These are phyloP conservation scores for Acholoe squamosa DNA, from an alignment of 2,888 invertebrate genomes.

Conservation along the genomic window DNA sequence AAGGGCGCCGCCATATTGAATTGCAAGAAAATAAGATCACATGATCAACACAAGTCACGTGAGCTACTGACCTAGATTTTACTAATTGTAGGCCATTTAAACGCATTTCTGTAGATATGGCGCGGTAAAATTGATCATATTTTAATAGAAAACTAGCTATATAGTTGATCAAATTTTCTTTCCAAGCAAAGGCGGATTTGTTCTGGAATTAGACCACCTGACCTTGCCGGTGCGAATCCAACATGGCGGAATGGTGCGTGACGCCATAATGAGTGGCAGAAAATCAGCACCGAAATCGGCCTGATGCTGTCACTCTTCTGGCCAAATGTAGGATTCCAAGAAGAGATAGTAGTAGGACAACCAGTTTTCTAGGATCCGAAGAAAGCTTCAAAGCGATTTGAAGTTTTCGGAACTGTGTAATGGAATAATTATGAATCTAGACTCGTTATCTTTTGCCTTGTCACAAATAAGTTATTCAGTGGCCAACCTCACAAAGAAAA, in stretches of 20 bases:
- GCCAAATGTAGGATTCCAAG: constrained; percentile 56
- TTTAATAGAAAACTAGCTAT: too few relatives aligned
- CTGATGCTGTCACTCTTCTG: constrained; percentile 63
- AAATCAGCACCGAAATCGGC: constrained; percentile 57
- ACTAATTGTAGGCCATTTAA: neutral
- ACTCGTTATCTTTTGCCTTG: constrained; percentile 99
- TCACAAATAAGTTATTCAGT: constrained; percentile 99
- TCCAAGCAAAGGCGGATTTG: neutral
- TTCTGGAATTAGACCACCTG: constrained; percentile 34
- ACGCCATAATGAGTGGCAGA: constrained; percentile 64
- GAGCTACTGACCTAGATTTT: neutral
- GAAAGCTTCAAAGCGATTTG: constrained; percentile 96
- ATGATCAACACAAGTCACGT: constrained; percentile 22
- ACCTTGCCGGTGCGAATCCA: constrained; percentile 63
- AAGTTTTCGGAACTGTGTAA: constrained; percentile 95
- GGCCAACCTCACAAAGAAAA: constrained; percentile 97
- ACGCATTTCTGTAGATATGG: neutral
- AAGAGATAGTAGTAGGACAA: constrained; percentile 37
- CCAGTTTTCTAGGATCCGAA: constrained; percentile 60
- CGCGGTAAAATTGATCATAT: too few relatives aligned
- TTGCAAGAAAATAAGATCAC: neutral
- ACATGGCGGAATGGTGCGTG: constrained; percentile 60
- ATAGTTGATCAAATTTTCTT: neutral
- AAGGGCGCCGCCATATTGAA: too few relatives aligned
- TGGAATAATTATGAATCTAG: constrained; percentile 87